Base-by-base conservation (phyloP, 1,140 invertebrate species). In the Campoletis sonorensis region DNA sequence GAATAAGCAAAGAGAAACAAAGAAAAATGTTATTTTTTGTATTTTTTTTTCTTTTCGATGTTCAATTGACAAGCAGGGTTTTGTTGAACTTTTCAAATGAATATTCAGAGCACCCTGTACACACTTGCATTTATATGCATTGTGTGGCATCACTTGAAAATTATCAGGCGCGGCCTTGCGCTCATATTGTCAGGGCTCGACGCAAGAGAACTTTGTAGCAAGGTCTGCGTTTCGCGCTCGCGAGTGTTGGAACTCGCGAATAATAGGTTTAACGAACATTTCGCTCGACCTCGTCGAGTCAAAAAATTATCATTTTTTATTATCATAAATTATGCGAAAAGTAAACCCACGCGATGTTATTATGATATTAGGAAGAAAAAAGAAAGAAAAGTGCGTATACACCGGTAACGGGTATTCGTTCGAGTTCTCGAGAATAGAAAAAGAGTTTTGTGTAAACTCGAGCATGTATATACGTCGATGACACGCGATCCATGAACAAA, bases 371-470 rank as follows among this genome's bases (percentile, higher is more conserved):
- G n/a, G 51, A 64, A 54, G 51, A 64, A 64, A 64, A 27, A 26
- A 64, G 61, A 26, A 4, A 64, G 21, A 64, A 64, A 4, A 21
- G 23, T 64, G 61, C 21, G n/a, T 54, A 54, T 54, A 64, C 61
- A 4, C 23, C 23, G 21, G 11, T 64, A 64, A 64, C 61, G 61
- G 61, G 21, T 64, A 26, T 64, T 64, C 61, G 61, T 64, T 64
- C 61, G 61, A 27, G 61, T 64, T 64, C 61, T 26, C 61, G 61
- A 64, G 23, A 13, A 64, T 27, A 64, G 21, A 11, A 64, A 26
- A 21, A 26, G n/a, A 64, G 61, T 64, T 64, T 64, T 64, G 61
- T 64, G 61, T 64, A 26, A 64, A 64, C 61, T 64, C 21, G 61
- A 64, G 61, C 61, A 64, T 27, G 23, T 54, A 54, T n/a, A 54